Conservation (phyloP, 2,888 invertebrate genomes). For the Quadroppia sp. region DNA sequence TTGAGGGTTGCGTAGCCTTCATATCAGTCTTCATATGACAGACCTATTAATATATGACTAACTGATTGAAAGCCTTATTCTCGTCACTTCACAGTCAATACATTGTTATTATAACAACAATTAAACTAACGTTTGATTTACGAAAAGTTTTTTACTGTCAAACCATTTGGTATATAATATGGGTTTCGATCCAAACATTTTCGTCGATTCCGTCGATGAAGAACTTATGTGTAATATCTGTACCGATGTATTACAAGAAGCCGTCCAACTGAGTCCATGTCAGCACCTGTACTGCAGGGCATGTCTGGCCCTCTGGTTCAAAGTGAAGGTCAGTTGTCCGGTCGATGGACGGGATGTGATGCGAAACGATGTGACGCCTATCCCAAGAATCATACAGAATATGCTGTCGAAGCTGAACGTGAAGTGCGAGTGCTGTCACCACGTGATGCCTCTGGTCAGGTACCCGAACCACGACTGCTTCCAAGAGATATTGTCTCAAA, state of each 20-base stretch:
- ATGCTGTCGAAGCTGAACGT: neutral
- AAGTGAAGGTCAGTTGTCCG: neutral
- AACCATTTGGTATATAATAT: neutral
- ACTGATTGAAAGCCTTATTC: neutral
- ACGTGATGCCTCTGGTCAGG: neutral
- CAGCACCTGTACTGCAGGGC: conserved; percentile 1
- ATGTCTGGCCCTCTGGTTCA: neutral
- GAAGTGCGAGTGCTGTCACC: neutral
- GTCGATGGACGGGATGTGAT: neutral
- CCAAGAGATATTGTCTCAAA: conserved; percentile 20
- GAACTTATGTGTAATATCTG: neutral
- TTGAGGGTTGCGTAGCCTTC: neutral
- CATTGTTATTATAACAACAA: no score
- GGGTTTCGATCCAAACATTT: conserved; percentile 7
- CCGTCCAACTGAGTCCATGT: neutral
- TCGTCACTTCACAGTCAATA: no score
- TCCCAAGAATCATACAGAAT: neutral
- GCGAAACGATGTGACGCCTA: neutral
- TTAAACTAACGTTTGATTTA: no score
- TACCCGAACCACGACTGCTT: neutral
- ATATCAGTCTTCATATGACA: neutral
- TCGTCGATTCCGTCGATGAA: neutral
- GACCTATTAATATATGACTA: neutral
- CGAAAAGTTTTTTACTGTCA: no score
- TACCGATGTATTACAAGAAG: neutral